Evolutionary conservation across 2,888 invertebrate genomes (phyloP).

Genomic region (Smittia sp.): DNA sequence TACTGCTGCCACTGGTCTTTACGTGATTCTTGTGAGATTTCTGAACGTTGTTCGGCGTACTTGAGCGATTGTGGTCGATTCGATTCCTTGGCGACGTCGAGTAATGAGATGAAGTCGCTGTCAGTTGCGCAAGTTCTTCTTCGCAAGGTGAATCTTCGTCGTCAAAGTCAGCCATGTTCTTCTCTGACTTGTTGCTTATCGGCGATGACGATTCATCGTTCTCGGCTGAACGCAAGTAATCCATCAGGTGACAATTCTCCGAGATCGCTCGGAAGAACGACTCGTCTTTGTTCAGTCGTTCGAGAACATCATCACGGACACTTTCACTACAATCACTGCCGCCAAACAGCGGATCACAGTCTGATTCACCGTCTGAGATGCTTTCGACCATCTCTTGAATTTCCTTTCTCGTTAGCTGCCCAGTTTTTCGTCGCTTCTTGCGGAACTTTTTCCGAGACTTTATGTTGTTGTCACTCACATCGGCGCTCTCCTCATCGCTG

Average conservation of each 20-base stretch:
- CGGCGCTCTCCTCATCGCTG: slow-evolving; percentile 47
- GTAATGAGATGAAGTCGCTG: slow-evolving; percentile 60
- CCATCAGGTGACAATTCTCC: slow-evolving; percentile 51
- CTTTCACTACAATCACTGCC: slow-evolving; percentile 52
- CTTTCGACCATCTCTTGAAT: slow-evolving; percentile 57
- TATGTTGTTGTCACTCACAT: slow-evolving; percentile 28
- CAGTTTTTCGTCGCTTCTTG: slow-evolving; percentile 50
- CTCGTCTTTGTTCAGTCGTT: slow-evolving; percentile 55
- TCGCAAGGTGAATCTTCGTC: slow-evolving; percentile 87
- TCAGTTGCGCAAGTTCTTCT: slow-evolving; percentile 75
- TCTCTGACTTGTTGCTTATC: slow-evolving; percentile 89
- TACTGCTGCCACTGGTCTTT: slow-evolving; percentile 1
- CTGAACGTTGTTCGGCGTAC: slow-evolving; percentile 39
- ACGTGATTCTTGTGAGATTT: background rate
- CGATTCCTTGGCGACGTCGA: slow-evolving; percentile 41
- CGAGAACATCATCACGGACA: slow-evolving; percentile 51
- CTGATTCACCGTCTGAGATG: slow-evolving; percentile 62
- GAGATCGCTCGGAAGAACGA: slow-evolving; percentile 56
- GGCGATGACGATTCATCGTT: slow-evolving; percentile 87
- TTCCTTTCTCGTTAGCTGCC: slow-evolving; percentile 54
- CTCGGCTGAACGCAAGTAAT: slow-evolving; percentile 60
- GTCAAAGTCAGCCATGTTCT: slow-evolving; percentile 92
- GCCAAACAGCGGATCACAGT: slow-evolving; percentile 53
- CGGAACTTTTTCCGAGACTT: slow-evolving; percentile 50
- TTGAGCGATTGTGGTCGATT: slow-evolving; percentile 42